Evolutionary conservation across 2,113 vertebrate species (phyloP).

Genomic region (Nicator chloris): DNA sequence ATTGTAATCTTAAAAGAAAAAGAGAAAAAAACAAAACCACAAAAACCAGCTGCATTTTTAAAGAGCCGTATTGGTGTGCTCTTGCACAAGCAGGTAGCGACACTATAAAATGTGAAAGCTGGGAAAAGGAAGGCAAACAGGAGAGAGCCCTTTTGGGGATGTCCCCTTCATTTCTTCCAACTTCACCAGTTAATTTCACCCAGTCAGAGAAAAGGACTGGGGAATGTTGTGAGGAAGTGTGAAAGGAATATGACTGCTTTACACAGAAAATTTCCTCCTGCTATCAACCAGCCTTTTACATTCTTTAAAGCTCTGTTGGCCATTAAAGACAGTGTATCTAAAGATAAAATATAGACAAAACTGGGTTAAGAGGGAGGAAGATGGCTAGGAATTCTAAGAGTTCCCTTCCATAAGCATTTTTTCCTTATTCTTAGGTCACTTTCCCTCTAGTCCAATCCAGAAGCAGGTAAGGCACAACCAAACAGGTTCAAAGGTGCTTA

Average conservation of each 20-base stretch:
- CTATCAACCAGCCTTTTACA: not conserved
- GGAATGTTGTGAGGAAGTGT: not conserved
- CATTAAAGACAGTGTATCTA: not conserved
- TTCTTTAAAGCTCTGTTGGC: not conserved
- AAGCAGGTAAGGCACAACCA: not conserved
- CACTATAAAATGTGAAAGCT: not conserved
- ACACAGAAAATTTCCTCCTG: not conserved
- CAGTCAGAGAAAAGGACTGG: not conserved
- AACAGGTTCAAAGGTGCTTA: not conserved
- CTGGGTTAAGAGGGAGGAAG: not conserved
- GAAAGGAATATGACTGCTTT: not conserved
- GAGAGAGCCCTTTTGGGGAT: not conserved
- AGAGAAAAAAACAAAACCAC: not conserved
- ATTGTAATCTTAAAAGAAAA: slow-evolving; percentile 21
- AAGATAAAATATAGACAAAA: not conserved
- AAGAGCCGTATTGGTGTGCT: not conserved
- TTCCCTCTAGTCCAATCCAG: not conserved
- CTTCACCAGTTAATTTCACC: not conserved
- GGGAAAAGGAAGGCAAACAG: not conserved
- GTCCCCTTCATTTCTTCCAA: not conserved
- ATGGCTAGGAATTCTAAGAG: not conserved
- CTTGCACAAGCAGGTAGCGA: not conserved
- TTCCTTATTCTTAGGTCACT: not conserved
- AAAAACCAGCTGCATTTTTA: not conserved
- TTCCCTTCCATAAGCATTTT: not conserved